A percentile compares a stretch with the other conserved stretches of the same genome.
phyloP scores from a whole-genome alignment of 1,140 invertebrate species.

The Leptonema lineaticorne region DNA sequence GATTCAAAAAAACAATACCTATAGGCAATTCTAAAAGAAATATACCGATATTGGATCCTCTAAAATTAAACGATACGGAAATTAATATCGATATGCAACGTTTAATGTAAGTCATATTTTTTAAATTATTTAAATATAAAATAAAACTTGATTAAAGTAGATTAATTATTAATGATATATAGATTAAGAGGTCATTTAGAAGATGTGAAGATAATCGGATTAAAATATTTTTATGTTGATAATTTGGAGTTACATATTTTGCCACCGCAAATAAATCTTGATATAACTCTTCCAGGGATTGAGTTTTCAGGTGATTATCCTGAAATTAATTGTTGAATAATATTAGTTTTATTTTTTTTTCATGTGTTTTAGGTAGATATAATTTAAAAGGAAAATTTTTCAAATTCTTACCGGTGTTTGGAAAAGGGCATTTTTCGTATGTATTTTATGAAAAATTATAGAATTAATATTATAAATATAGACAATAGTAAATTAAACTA shows the following conservation, averaged over 20 bases:
- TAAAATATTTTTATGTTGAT: conserved; percentile 15
- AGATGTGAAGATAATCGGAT: conserved; percentile 1
- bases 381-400: conserved; percentile 5
- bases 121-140: background rate
- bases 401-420: conserved; percentile 1
- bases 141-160: background rate
- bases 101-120: too few relatives aligned
- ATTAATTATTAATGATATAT: background rate
- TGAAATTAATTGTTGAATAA: background rate
- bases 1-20: conserved; percentile 8
- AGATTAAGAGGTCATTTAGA: conserved; percentile 2
- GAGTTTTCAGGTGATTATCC: background rate
- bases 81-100: background rate
- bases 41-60: conserved; percentile 18
- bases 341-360: background rate
- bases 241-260: conserved; percentile 1
- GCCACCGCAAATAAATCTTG: background rate
- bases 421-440: conserved; percentile 13
- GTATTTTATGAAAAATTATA: too few relatives aligned
- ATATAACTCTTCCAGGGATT: conserved; percentile 5
- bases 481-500: too few relatives aligned
- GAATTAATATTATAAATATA: too few relatives aligned
- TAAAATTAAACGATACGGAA: background rate
- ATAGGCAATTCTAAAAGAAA: conserved; percentile 2
- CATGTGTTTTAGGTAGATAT: background rate